Percentiles rank a stretch among this genome's conserved stretches.
Evolutionary conservation across 1,140 invertebrate species (phyloP).

Genomic region (Heterodera carotae): DNA sequence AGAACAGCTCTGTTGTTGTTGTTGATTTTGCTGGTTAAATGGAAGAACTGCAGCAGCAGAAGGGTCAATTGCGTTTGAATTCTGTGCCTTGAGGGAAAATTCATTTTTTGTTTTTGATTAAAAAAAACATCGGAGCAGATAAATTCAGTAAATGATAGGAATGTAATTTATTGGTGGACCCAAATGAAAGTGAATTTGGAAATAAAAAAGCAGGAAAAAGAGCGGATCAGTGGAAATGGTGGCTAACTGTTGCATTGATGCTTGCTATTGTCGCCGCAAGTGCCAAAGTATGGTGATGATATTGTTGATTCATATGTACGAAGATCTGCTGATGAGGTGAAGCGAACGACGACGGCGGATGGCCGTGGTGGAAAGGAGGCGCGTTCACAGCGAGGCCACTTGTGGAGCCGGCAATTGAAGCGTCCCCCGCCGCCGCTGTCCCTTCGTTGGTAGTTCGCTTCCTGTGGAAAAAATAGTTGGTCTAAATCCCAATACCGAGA

Average conservation of each 20-base stretch:
- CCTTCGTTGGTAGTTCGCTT: not conserved
- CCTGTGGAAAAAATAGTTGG: too few relatives aligned
- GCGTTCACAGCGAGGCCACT: not conserved
- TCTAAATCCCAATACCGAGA: not conserved
- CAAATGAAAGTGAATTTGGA: too few relatives aligned
- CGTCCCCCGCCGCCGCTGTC: not conserved
- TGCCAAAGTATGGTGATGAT: not conserved
- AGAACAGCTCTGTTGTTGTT: not conserved
- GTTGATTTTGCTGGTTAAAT: not conserved
- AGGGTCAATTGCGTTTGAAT: not conserved
- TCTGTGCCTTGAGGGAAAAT: not conserved
- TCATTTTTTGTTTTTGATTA: too few relatives aligned
- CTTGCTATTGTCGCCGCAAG: not conserved
- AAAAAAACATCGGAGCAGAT: too few relatives aligned
- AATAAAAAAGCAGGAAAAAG: too few relatives aligned
- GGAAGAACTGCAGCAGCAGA: too few relatives aligned
- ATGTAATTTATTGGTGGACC: too few relatives aligned
- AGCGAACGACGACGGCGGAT: conserved; percentile 2
- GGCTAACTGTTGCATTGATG: not conserved
- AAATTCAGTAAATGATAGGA: too few relatives aligned
- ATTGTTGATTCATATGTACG: not conserved
- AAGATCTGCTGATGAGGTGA: not conserved
- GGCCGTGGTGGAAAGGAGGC: not conserved
- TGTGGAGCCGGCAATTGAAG: not conserved
- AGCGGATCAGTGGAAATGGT: too few relatives aligned